Evolutionary conservation across 2,888 invertebrate genomes (phyloP), one percentile per base, ranked within the genome.

Genomic region (Drymonia ruficornis): DNA sequence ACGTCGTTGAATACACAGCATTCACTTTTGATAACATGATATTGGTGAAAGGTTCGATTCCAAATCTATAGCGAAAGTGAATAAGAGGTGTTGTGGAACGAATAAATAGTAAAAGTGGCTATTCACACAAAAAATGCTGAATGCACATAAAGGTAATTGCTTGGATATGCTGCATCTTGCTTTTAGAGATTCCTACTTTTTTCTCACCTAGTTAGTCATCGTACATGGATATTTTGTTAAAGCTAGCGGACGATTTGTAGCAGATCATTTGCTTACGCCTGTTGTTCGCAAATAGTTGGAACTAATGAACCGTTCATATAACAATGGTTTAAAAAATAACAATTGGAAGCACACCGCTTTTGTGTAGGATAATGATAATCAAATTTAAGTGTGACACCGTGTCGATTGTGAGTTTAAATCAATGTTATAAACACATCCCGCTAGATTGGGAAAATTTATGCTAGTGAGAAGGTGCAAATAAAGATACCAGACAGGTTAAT

Each of bases 1-100:
- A 43, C 65, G 46, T 52, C 49, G 38, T 49, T 49, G 40, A 56
- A 57, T 65, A 60, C 36, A 55, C 55, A 62, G 62, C 80, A 68
- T 81, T 87, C 83, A 78, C 78, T 83, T 84, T 78, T 82, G 56
- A 61, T 63, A 62, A 73, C 61, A 61, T 65, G 56, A 63, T 69
- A 80, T 77, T 66, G 74, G 87, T 87, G 87, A 88, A 87, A 88
- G 88, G 82, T 77, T 59, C 19, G 2, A 23, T 51, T 62, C 49
- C 15, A 29, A 70, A 72, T 65, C 57, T 65, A 71, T 67, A 79
- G 74, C 70, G 76, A 77, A 80, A 76, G 78, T 72, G 62, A 71
- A 65, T 69, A 63, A 62, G 54, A 56, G 53, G 57, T 66, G 52
- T 65, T 57, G 52, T 60, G 53, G 43, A 59, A 63, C 59, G 64